Conservation (phyloP, 1,140 invertebrate species). For the Dreissena rostriformis region DNA sequence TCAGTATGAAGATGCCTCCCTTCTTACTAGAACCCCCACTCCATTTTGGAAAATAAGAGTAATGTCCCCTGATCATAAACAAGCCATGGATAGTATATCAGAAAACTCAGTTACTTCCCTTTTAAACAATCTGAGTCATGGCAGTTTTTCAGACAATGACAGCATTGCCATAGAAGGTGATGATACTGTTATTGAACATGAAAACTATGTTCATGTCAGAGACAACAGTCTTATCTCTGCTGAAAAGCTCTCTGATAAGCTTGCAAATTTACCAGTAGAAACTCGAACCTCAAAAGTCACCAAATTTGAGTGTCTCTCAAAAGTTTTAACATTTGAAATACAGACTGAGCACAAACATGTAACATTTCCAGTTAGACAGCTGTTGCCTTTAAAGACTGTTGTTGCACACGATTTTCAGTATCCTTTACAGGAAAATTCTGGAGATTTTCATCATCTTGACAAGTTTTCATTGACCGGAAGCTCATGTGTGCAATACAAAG, state of each 20-base stretch:
- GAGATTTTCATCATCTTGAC: conserved; percentile 30
- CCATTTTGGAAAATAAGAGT: not conserved
- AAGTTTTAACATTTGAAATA: conserved; percentile 33
- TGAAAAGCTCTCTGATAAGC: not conserved
- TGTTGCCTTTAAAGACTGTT: not conserved
- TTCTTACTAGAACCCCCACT: not conserved
- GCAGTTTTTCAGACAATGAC: not conserved
- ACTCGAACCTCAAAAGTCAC: not conserved
- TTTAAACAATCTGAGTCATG: not conserved
- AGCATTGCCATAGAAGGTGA: not conserved
- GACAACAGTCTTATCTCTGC: not conserved
- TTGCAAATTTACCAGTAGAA: conserved; percentile 1
- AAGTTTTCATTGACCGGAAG: conserved; percentile 16
- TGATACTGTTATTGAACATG: too few relatives aligned
- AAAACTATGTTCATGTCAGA: too few relatives aligned
- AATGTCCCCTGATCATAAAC: not conserved
- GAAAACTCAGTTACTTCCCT: not conserved
- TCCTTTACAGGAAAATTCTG: too few relatives aligned
- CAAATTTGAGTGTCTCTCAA: conserved; percentile 32
- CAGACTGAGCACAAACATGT: not conserved
- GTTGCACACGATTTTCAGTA: not conserved
- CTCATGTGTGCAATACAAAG: too few relatives aligned
- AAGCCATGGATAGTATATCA: not conserved
- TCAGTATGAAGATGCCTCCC: not conserved
- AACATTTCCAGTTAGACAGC: too few relatives aligned